Evolutionary conservation across 2,113 vertebrate species (phyloP).

Genomic region (Xiphias gladius): DNA sequence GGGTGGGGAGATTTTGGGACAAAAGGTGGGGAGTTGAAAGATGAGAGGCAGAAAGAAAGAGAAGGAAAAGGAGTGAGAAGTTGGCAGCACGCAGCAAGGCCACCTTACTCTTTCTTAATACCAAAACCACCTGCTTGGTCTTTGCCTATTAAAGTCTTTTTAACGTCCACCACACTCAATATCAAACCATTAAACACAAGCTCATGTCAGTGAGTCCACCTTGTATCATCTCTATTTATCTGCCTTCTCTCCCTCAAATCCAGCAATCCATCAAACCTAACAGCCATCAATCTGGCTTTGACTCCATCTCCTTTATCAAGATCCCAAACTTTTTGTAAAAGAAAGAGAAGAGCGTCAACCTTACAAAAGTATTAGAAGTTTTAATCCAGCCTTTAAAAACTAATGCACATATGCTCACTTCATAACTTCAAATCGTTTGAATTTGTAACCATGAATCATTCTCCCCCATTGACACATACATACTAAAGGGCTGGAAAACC

Average conservation of each 20-base stretch:
- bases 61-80: slow-evolving; percentile 13
- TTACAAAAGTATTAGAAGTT: background rate
- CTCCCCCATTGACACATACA: background rate
- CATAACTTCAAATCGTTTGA: background rate
- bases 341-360: background rate
- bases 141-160: slow-evolving; percentile 24
- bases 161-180: background rate
- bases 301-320: slow-evolving; percentile 30
- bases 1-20: slow-evolving; percentile 11
- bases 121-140: slow-evolving; percentile 46
- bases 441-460: background rate
- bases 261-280: slow-evolving; percentile 31
- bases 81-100: slow-evolving; percentile 44
- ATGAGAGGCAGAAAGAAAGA: slow-evolving; percentile 34
- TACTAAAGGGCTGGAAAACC: background rate
- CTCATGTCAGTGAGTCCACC: slow-evolving; percentile 17
- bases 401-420: background rate
- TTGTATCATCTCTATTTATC: slow-evolving; percentile 27
- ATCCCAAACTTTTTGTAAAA: slow-evolving; percentile 12
- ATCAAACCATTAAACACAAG: slow-evolving; percentile 24
- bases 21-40: slow-evolving; percentile 41
- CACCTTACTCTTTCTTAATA: slow-evolving; percentile 32
- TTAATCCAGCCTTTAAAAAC: background rate
- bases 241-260: slow-evolving; percentile 11
- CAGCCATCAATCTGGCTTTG: slow-evolving; percentile 39